Evolutionary conservation across 2,888 invertebrate genomes (phyloP).

Genomic region (Pristionchus japonicus): DNA sequence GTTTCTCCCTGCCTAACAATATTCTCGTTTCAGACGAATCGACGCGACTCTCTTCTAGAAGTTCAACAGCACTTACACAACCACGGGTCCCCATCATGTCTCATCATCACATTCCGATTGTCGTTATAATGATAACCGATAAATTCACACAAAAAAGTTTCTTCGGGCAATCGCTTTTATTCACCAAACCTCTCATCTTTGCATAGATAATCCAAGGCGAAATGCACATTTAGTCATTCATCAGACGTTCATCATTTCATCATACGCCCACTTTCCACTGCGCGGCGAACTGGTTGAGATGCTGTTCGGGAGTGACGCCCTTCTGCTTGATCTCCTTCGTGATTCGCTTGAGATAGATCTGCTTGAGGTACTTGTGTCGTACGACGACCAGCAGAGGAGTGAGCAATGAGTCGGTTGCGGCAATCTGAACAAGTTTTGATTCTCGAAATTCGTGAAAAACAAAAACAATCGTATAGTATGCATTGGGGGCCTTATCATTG

Average conservation of each 20-base stretch:
- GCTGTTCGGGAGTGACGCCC: neutral
- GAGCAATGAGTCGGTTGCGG: neutral
- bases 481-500: too few relatives aligned
- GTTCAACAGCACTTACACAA: neutral
- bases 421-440: neutral
- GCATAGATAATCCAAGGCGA: too few relatives aligned
- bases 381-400: neutral
- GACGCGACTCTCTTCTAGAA: constrained; percentile 28
- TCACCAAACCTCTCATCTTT: too few relatives aligned
- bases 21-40: constrained; percentile 32
- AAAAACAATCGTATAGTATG: too few relatives aligned
- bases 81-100: neutral
- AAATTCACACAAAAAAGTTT: too few relatives aligned
- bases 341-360: neutral
- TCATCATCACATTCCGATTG: constrained; percentile 3
- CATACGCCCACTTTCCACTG: neutral
- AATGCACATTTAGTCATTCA: too few relatives aligned
- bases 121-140: too few relatives aligned
- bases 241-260: too few relatives aligned
- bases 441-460: too few relatives aligned
- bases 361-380: neutral
- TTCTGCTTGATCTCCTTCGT: neutral
- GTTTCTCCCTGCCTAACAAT: neutral
- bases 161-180: too few relatives aligned
- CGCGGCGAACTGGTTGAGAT: neutral